Evolutionary conservation across 2,797 vertebrate genomes (phyloP).

Genomic region (Acipenser oxyrinchus): DNA sequence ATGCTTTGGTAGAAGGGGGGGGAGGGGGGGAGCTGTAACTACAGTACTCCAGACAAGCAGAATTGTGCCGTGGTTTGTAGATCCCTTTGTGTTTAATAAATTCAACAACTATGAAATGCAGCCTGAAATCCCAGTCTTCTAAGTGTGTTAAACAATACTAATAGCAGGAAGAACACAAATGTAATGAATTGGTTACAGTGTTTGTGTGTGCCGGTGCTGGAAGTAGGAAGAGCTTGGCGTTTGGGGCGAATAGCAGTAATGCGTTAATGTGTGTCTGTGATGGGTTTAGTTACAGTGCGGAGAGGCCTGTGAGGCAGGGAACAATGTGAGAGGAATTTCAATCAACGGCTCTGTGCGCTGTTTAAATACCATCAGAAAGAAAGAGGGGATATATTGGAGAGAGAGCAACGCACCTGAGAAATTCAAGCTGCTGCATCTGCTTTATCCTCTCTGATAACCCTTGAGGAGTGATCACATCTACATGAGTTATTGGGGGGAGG

Average conservation of each 20-base stretch:
- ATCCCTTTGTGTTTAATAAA: too few species aligned
- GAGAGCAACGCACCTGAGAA: constrained; percentile 30
- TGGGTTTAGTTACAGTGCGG: constrained; percentile 17
- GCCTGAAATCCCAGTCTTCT: neutral
- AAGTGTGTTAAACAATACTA: neutral
- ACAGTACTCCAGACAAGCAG: too few species aligned
- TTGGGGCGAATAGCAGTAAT: constrained; percentile 11
- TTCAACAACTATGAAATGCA: neutral
- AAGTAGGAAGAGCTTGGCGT: constrained; percentile 5
- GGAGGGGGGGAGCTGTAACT: too few species aligned
- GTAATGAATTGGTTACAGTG: neutral
- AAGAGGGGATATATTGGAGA: constrained; percentile 10
- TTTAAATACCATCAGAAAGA: constrained; percentile 22
- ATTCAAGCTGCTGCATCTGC: constrained; percentile 33
- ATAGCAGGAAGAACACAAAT: neutral
- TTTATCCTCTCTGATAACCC: constrained; percentile 11
- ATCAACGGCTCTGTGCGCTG: constrained; percentile 22
- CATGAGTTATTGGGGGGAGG: neutral
- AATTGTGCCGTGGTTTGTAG: too few species aligned
- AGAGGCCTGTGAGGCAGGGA: constrained; percentile 32
- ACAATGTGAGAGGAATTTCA: constrained; percentile 42
- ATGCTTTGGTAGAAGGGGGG: too few species aligned
- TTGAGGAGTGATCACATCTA: neutral
- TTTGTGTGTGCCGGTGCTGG: neutral
- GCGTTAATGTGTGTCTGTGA: constrained; percentile 12